A percentile compares a stretch with the other conserved stretches of the same genome.
Conservation (phyloP, 2,888 invertebrate species). For the Erebia epiphron region DNA sequence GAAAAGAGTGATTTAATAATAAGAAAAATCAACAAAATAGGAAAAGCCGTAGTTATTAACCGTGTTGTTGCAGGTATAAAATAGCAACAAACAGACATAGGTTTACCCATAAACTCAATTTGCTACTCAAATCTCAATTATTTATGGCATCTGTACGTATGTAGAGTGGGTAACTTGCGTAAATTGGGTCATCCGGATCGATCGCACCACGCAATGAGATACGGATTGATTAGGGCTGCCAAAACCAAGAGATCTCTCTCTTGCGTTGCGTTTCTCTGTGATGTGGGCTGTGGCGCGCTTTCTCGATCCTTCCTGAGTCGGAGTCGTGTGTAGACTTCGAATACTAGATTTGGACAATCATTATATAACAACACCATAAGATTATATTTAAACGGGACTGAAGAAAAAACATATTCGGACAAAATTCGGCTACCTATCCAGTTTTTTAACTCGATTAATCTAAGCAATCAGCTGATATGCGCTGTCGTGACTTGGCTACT, state of each 20-base stretch:
- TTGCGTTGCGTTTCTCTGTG: neutral
- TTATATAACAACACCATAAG: no score
- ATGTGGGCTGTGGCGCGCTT: neutral
- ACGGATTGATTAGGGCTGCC: constrained; percentile 23
- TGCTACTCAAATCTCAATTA: constrained; percentile 6
- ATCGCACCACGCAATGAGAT: constrained; percentile 37
- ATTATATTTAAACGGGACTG: no score
- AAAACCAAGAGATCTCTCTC: neutral
- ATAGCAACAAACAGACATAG: neutral
- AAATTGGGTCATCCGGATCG: constrained; percentile 32
- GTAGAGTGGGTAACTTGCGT: constrained; percentile 17
- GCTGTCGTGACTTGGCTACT: no score
- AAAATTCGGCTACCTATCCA: no score
- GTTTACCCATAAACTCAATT: neutral
- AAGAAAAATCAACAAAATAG: neutral
- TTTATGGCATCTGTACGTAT: constrained; percentile 18
- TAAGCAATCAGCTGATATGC: no score
- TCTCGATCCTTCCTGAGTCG: no score
- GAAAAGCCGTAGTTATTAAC: neutral
- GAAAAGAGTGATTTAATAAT: no score
- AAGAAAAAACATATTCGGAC: no score
- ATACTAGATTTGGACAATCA: no score
- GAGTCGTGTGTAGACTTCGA: no score
- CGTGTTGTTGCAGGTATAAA: neutral
- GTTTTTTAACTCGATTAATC: no score